These are phyloP conservation scores for Palloptera scutellata DNA, from an alignment of 2,888 invertebrate species.

Conservation along the genomic window DNA sequence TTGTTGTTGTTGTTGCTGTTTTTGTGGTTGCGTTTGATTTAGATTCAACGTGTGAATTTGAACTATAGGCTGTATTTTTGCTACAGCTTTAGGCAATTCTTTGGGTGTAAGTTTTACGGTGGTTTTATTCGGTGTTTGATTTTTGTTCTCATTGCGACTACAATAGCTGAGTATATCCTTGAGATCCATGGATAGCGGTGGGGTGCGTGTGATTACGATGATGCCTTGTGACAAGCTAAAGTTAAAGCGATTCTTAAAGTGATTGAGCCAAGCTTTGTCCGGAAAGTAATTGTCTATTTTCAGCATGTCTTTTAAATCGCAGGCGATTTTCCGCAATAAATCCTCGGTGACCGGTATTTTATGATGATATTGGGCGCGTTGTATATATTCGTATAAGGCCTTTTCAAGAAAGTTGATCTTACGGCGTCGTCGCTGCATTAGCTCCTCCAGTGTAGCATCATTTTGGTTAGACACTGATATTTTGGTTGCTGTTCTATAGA, in stretches of 20 bases:
- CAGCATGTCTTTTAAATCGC: slow-evolving; percentile 50
- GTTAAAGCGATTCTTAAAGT: slow-evolving; percentile 47
- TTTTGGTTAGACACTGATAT: slow-evolving; percentile 45
- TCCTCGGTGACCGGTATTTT: slow-evolving; percentile 47
- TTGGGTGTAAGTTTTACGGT: slow-evolving; percentile 49
- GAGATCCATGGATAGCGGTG: slow-evolving; percentile 52
- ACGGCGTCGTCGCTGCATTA: slow-evolving; percentile 49
- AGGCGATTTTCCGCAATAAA: slow-evolving; percentile 48
- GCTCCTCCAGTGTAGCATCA: slow-evolving; percentile 48
- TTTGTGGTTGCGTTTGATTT: slow-evolving; percentile 25
- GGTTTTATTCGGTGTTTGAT: slow-evolving; percentile 35
- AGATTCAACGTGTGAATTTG: slow-evolving; percentile 25
- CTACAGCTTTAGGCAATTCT: slow-evolving; percentile 28
- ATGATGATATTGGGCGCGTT: slow-evolving; percentile 54
- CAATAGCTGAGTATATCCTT: slow-evolving; percentile 58
- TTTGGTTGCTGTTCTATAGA: slow-evolving; percentile 48
- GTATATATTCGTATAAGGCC: slow-evolving; percentile 56
- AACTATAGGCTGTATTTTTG: slow-evolving; percentile 10
- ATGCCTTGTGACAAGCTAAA: slow-evolving; percentile 41
- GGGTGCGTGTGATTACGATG: slow-evolving; percentile 39
- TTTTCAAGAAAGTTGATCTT: slow-evolving; percentile 57
- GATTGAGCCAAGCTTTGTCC: slow-evolving; percentile 50
- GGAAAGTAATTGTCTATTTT: slow-evolving; percentile 58
- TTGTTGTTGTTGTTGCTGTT: slow-evolving; percentile 30
- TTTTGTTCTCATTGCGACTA: slow-evolving; percentile 50